These are phyloP conservation scores for Amblyopsis hoosieri DNA, from an alignment of 2,797 vertebrate genomes.

Conservation along the genomic window DNA sequence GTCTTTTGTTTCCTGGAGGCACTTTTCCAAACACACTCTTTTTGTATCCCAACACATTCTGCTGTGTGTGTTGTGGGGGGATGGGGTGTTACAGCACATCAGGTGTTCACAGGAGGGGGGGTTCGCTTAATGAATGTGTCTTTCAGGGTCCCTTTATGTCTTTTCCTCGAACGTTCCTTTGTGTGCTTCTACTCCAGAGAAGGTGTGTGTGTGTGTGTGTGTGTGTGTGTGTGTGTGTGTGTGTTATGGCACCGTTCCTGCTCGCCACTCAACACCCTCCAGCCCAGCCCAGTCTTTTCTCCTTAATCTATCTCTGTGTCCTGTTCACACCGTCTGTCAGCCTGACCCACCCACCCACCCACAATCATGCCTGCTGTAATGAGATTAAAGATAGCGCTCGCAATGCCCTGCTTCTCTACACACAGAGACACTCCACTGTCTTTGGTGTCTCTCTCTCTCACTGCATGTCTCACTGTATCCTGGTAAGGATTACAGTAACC, in stretches of 20 bases:
- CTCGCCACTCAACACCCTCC: slow-evolving; percentile 47
- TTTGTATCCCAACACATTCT: slow-evolving; percentile 39
- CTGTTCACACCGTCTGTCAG: slow-evolving; percentile 72
- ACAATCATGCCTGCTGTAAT: slow-evolving; percentile 77
- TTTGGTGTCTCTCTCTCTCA: slow-evolving; percentile 54
- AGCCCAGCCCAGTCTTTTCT: slow-evolving; percentile 53
- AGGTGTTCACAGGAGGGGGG: slow-evolving; percentile 37
- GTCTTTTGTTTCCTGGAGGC: slow-evolving; percentile 11
- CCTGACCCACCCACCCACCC: slow-evolving; percentile 45
- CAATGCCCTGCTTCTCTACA: slow-evolving; percentile 33
- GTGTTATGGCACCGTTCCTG: slow-evolving; percentile 61
- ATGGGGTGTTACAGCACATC: slow-evolving; percentile 22
- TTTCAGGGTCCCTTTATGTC: slow-evolving; percentile 40
- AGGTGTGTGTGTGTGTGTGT: slow-evolving; percentile 22
- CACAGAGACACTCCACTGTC: slow-evolving; percentile 53
- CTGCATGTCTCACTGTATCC: too few relatives aligned
- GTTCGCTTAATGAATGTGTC: slow-evolving; percentile 35
- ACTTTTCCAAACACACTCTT: slow-evolving; percentile 33
- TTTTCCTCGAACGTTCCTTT: slow-evolving; percentile 46
- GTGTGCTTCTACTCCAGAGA: slow-evolving; percentile 32
- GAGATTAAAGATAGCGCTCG: slow-evolving; percentile 75
- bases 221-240: slow-evolving; percentile 49
- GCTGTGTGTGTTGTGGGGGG: slow-evolving; percentile 26
- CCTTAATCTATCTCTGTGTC: slow-evolving; percentile 72
- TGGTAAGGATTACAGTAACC: slow-evolving; percentile 75